Evolutionary conservation across 2,888 invertebrate genomes (phyloP), one percentile per base, ranked within the genome.

Genomic region (Heliconius charithonia): DNA sequence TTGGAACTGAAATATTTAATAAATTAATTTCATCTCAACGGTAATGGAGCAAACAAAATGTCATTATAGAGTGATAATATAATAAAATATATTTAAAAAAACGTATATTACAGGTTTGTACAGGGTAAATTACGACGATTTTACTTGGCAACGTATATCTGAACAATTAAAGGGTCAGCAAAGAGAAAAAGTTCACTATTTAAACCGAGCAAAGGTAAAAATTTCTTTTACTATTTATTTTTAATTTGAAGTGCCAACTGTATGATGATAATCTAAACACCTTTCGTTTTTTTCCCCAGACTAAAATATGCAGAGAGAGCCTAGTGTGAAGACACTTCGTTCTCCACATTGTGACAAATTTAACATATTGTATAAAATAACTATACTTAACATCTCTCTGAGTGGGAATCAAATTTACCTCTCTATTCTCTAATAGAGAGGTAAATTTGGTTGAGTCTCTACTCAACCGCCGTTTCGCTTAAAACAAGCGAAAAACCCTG

Each of bases 151-250:
- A 1, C 84, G 89, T 4, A 93, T 96, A 75, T 88, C 89, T 12
- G 82, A 87, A 1, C 95, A 93, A 45, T 86, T 96, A 4, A 91
- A 92, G 80, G 87, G 86, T 2, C 90, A 93, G 37, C 82, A 90
- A 27, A 94, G 95, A 56, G 85, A 87, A 75, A 86, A 85, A 4
- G 97, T 98, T 79, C 95, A 97, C 85, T 93, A 95, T 76, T 86
- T 97, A 1, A 97, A 97, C 87, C 95, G 98, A 85, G 98, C 97
- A 1, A 97, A 98, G 91, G 93, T 97, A 32, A 32, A 72, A 32
- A 72, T 41, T 27, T 56, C 0, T 45, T 51, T 51, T 22, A 51
- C 19, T 22, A 22, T 22, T 7, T 51, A 22, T 51, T 51, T 51
- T 51, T 22, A 19, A 51, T 29, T 29, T 51, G 19, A 51, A 22